phyloP scores from a whole-genome alignment of 2,113 vertebrate species.

The Laticauda colubrina region DNA sequence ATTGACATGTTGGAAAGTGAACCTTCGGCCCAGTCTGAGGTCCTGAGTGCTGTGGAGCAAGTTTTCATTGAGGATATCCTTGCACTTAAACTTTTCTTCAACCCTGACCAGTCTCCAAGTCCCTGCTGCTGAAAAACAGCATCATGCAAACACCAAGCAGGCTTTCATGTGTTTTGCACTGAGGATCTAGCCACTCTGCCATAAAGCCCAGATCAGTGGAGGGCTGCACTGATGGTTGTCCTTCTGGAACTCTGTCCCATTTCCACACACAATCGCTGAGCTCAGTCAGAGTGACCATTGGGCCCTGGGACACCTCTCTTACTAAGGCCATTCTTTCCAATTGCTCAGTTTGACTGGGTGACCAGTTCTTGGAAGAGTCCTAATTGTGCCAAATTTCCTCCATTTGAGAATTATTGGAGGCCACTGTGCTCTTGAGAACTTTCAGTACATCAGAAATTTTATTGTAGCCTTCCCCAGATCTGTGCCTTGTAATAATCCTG shows the following conservation, averaged over 20 bases:
- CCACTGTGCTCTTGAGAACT: not conserved
- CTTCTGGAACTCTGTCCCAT: not conserved
- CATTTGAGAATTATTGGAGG: not conserved
- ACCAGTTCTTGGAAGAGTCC: not conserved
- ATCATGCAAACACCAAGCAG: not conserved
- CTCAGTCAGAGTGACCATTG: not conserved
- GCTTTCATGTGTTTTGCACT: not conserved
- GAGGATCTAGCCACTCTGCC: not conserved
- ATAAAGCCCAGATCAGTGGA: not conserved
- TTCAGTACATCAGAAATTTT: not conserved
- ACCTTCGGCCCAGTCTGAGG: not conserved
- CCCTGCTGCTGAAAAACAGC: not conserved
- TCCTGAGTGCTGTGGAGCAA: not conserved
- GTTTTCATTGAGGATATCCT: not conserved
- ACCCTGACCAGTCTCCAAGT: not conserved
- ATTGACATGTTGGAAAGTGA: not conserved
- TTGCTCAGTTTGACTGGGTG: not conserved
- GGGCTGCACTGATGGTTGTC: not conserved
- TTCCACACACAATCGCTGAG: not conserved
- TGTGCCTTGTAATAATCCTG: not conserved
- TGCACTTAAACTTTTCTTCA: not conserved
- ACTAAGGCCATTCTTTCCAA: not conserved
- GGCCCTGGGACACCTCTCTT: not conserved
- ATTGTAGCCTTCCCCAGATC: not conserved
- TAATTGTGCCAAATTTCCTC: not conserved